Conservation (phyloP, 2,797 vertebrate genomes). For the Lagodon rhomboides region DNA sequence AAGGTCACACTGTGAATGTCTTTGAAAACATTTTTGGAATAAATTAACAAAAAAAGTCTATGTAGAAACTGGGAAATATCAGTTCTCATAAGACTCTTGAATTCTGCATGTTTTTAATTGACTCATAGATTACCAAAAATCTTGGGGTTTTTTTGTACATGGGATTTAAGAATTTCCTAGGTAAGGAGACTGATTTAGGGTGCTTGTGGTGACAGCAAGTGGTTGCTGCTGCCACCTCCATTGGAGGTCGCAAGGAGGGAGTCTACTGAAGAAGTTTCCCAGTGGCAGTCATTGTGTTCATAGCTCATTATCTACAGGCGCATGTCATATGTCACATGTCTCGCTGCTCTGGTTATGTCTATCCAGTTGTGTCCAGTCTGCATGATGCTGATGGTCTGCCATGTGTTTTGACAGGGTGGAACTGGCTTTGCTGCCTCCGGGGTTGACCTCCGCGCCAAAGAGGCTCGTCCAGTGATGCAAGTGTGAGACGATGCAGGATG, state of each 20-base stretch:
- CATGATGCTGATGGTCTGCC: slow-evolving; percentile 14
- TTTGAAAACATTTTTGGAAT: too few species aligned
- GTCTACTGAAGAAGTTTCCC: too few species aligned
- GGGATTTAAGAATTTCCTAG: background rate
- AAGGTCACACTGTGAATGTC: too few species aligned
- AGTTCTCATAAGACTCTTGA: background rate
- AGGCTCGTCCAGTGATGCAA: slow-evolving; percentile 93
- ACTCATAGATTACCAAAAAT: background rate
- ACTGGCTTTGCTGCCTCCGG: slow-evolving; percentile 92
- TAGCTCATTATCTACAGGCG: too few species aligned
- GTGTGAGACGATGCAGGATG: slow-evolving; percentile 77
- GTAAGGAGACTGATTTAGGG: background rate
- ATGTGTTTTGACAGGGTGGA: slow-evolving; percentile 84
- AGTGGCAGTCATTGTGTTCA: too few species aligned
- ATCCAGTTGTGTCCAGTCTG: too few species aligned
- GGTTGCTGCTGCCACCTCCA: too few species aligned
- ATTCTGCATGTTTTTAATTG: background rate
- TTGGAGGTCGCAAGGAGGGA: too few species aligned
- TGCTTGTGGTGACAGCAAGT: background rate
- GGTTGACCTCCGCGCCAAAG: slow-evolving; percentile 89
- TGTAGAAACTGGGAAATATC: background rate
- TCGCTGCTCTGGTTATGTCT: too few species aligned
- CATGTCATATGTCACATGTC: too few species aligned
- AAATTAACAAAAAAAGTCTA: too few species aligned
- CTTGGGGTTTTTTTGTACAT: background rate